Conservation (phyloP, 2,888 invertebrate genomes). For the Spisula subtruncata region DNA sequence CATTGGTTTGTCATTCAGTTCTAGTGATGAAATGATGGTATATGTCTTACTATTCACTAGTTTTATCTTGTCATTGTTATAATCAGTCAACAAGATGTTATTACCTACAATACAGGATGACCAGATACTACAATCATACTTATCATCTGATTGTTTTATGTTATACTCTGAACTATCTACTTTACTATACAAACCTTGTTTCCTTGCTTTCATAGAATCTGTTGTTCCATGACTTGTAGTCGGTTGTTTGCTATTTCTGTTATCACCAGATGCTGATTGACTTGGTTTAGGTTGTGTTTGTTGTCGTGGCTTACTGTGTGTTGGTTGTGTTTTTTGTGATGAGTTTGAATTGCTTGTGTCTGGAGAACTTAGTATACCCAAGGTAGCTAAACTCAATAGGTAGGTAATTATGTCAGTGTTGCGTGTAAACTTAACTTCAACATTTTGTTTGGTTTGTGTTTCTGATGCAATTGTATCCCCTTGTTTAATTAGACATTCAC, state of each 20-base stretch:
- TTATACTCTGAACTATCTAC: not conserved
- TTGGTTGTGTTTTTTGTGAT: no score
- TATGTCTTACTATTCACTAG: constrained; percentile 11
- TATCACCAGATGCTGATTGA: not conserved
- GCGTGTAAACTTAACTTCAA: not conserved
- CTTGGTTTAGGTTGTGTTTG: not conserved
- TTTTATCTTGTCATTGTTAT: not conserved
- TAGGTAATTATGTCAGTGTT: not conserved
- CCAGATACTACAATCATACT: not conserved
- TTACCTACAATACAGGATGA: not conserved
- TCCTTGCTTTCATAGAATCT: not conserved
- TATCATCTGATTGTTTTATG: not conserved
- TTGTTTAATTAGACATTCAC: not conserved
- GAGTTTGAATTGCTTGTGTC: no score
- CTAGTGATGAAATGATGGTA: not conserved
- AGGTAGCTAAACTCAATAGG: not conserved
- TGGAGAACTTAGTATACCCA: no score
- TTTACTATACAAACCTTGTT: not conserved
- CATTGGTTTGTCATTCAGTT: not conserved
- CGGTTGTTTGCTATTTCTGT: not conserved
- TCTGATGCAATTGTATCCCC: not conserved
- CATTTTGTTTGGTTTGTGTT: not conserved
- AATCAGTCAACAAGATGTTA: not conserved
- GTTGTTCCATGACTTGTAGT: not conserved
- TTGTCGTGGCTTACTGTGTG: not conserved